Evolutionary conservation across 1,140 invertebrate species (phyloP), one percentile per base, ranked within the genome.

Genomic region (Papilio dardanus): DNA sequence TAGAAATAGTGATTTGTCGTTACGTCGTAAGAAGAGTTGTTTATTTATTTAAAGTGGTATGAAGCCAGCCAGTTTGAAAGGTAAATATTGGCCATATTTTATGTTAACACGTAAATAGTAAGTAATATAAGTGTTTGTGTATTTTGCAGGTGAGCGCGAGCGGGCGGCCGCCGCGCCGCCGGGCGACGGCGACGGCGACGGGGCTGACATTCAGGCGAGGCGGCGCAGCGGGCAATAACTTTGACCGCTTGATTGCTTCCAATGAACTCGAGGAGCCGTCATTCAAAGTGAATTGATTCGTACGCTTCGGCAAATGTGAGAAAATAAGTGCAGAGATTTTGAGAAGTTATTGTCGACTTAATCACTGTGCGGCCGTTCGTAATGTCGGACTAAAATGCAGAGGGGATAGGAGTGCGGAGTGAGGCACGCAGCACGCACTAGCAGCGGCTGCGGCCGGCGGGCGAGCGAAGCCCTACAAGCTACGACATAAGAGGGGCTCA

Each of bases 391-490:
- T 12, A 28, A 28, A 30, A 28, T 62, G 54, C 54, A 62, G 24
- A 28, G 54, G 24, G 54, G 46, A 50, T 50, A 19, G 4, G 21
- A 19, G 24, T 14, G 54, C 28, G 21, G 54, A 12, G 8, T 12
- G 50, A 24, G 21, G 21, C 16, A 46, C 42, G 42, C 42, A 46
- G 54, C 24, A 62, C 54, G 54, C 54, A 62, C 54, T 21, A 28
- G 54, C 54, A 62, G 54, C 54, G 78, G 80, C 80, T 76, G 77
- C 83, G 81, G 76, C 77, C 65, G 65, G 79, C 74, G 7, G 81
- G 78, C 79, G 79, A 77, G 76, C 75, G 82, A 84, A 84, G 79
- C 84, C 84, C 81, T 81, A 86, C 84, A 79, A 83, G 67, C 67
- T 69, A 69, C 67, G 74, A 81, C 78, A 81, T 82, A 80, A 83